phyloP scores from a whole-genome alignment of 2,888 invertebrate species.

The Chrysina gloriosa region DNA sequence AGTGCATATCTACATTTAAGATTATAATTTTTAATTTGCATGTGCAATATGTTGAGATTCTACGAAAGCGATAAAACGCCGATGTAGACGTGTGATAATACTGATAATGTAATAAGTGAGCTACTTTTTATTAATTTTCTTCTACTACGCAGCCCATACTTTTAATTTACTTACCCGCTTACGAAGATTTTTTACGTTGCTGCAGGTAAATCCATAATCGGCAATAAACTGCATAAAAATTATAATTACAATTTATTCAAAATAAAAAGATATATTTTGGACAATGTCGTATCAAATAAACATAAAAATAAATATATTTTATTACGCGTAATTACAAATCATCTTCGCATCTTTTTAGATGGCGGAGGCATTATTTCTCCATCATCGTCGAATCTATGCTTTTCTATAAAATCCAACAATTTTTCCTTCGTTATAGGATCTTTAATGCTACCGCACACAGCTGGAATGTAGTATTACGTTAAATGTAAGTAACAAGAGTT shows the following conservation, averaged over 20 bases:
- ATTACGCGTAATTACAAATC: constrained; percentile 33
- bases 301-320: constrained; percentile 40
- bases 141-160: too few relatives aligned
- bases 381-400: constrained; percentile 74
- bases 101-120: too few relatives aligned
- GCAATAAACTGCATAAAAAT: neutral
- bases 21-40: neutral
- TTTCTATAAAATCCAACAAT: constrained; percentile 79
- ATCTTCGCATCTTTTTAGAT: constrained; percentile 68
- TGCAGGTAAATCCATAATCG: too few relatives aligned
- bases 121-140: too few relatives aligned
- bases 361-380: constrained; percentile 80
- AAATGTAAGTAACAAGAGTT: neutral
- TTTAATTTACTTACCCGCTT: too few relatives aligned
- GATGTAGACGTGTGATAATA: neutral
- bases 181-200: too few relatives aligned
- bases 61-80: neutral
- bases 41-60: neutral
- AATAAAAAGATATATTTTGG: constrained; percentile 35
- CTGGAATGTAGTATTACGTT: constrained; percentile 70
- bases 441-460: constrained; percentile 84
- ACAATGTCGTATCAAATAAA: constrained; percentile 29
- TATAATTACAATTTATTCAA: constrained; percentile 36
- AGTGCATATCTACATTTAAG: neutral
- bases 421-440: constrained; percentile 87